These are phyloP conservation scores for Mesopsocus fuscifrons DNA, from an alignment of 2,888 invertebrate genomes.

Conservation along the genomic window DNA sequence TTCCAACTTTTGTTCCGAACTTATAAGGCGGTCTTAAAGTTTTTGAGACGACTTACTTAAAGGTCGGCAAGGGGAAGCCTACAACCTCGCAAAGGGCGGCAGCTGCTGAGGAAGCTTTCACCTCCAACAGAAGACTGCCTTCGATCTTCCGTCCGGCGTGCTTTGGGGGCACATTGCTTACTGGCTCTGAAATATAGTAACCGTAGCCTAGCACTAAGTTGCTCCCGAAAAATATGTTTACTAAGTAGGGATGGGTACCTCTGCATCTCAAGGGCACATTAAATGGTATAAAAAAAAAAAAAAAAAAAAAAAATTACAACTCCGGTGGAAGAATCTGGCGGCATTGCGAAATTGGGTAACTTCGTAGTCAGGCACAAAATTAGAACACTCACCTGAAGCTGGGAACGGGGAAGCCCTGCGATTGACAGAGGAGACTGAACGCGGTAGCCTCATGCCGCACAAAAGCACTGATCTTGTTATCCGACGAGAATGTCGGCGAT, in stretches of 20 bases:
- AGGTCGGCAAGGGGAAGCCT: conserved; percentile 22
- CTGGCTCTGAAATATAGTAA: conserved; percentile 26
- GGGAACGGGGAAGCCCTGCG: conserved; percentile 31
- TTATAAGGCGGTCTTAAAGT: too few relatives aligned
- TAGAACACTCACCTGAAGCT: conserved; percentile 30
- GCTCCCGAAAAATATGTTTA: too few relatives aligned
- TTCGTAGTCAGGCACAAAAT: too few relatives aligned
- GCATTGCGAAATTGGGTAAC: too few relatives aligned
- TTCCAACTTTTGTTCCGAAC: too few relatives aligned
- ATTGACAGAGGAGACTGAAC: conserved; percentile 27
- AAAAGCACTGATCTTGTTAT: conserved; percentile 24
- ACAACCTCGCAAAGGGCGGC: conserved; percentile 21
- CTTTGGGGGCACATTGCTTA: conserved; percentile 28
- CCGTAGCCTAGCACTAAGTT: too few relatives aligned
- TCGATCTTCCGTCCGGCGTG: conserved; percentile 23
- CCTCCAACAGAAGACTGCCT: conserved; percentile 19
- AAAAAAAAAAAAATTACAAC: too few relatives aligned
- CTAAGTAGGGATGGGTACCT: too few relatives aligned
- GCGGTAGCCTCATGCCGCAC: conserved; percentile 20
- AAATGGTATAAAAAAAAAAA: too few relatives aligned
- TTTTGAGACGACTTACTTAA: conserved; percentile 19
- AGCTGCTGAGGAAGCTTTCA: conserved; percentile 15
- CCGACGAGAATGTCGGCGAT: conserved; percentile 39
- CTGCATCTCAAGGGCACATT: too few relatives aligned
- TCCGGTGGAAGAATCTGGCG: too few relatives aligned